Percentiles rank a stretch among this genome's conserved stretches.
phyloP scores from a whole-genome alignment of 2,797 vertebrate genomes.

The Pachyuromys duprasi region DNA sequence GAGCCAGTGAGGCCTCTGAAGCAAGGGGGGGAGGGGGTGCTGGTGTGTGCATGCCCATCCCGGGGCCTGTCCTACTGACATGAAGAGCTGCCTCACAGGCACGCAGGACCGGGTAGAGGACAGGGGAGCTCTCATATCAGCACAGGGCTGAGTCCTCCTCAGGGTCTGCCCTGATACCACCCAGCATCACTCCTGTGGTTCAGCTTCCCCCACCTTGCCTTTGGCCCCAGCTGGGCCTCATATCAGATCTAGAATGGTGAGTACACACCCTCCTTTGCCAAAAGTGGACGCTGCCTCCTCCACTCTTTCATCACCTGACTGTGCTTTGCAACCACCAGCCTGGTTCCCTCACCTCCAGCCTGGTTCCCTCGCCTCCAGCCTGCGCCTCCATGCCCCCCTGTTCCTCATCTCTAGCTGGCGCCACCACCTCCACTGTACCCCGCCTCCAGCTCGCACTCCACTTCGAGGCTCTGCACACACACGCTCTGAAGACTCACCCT shows the following conservation, averaged over 20 bases:
- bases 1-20: rapidly evolving
- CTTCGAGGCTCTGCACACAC: not conserved
- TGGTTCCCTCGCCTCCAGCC: not conserved
- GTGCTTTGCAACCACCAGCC: not conserved
- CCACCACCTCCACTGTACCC: no score
- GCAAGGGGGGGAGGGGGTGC: not conserved
- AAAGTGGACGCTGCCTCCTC: not conserved
- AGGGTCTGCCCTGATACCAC: not conserved
- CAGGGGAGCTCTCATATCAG: not conserved
- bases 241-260: not conserved
- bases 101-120: no score
- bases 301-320: not conserved
- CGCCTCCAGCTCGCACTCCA: not conserved
- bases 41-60: not conserved
- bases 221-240: not conserved
- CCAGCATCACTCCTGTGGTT: rapidly evolving
- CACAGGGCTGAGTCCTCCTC: not conserved
- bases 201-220: not conserved
- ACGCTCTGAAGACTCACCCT: no score
- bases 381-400: no score
- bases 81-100: not conserved
- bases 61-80: rapidly evolving
- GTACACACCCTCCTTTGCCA: not conserved
- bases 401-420: not conserved
- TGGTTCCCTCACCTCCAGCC: no score